Percentiles rank a stretch among this genome's conserved stretches.
Conservation (phyloP, 2,113 vertebrate species). For the Dipodomys spectabilis region DNA sequence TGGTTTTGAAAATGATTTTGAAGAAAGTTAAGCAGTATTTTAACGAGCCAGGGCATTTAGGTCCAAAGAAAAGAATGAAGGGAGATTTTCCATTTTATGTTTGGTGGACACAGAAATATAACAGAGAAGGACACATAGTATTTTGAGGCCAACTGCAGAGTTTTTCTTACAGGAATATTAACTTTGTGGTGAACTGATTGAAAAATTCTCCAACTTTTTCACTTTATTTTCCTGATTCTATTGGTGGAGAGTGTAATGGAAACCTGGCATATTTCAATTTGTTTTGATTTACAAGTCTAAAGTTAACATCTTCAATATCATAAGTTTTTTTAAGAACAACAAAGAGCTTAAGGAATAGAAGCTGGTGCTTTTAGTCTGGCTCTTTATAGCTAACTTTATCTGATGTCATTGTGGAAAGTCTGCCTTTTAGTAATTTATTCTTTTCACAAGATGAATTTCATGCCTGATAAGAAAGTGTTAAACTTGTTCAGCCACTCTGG, state of each 20-base stretch:
- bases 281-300: not conserved
- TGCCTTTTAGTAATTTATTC: slow-evolving; percentile 18
- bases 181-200: not conserved
- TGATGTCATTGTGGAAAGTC: slow-evolving; percentile 49
- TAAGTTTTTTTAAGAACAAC: not conserved
- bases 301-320: not conserved
- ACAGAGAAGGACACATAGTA: not conserved
- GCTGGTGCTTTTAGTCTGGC: not conserved
- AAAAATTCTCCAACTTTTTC: not conserved
- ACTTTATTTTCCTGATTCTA: slow-evolving; percentile 18
- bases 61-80: not conserved
- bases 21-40: not conserved
- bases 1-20: not conserved
- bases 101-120: not conserved
- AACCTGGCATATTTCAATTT: not conserved
- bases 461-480: not conserved
- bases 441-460: slow-evolving; percentile 39
- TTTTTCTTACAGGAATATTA: not conserved
- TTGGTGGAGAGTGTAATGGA: not conserved
- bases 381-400: slow-evolving; percentile 14
- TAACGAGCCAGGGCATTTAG: not conserved
- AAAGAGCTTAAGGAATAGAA: not conserved
- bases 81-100: not conserved
- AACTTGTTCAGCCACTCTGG: too few relatives aligned
- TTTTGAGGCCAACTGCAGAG: not conserved